phyloP scores from a whole-genome alignment of 1,140 invertebrate genomes.

The Pseudomyrmex cubaensis region DNA sequence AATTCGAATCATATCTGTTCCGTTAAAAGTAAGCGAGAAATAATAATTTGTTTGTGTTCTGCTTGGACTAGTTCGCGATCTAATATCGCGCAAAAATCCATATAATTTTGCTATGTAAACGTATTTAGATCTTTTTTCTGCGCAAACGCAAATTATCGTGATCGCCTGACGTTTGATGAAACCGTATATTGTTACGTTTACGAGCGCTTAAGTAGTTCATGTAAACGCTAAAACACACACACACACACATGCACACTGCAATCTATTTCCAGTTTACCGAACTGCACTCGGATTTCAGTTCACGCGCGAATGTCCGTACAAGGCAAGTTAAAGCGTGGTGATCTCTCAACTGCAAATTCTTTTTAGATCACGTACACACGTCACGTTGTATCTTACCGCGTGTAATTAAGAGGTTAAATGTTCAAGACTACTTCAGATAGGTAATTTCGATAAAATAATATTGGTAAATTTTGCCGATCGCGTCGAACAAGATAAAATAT shows the following conservation, averaged over 20 bases:
- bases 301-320: neutral
- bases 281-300: slow-evolving; percentile 8
- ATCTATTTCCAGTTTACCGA: slow-evolving; percentile 39
- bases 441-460: neutral
- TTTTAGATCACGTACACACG: too few species aligned
- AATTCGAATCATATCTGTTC: neutral
- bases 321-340: neutral
- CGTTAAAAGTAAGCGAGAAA: neutral
- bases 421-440: neutral
- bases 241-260: neutral
- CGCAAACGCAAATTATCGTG: too few species aligned
- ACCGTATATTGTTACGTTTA: slow-evolving; percentile 10
- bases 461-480: neutral
- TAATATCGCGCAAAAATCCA: too few species aligned
- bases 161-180: neutral
- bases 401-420: slow-evolving; percentile 2
- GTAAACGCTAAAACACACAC: neutral
- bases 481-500: slow-evolving; percentile 15
- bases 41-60: neutral
- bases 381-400: too few species aligned
- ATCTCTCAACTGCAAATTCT: neutral
- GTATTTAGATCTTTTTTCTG: neutral
- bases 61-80: too few species aligned
- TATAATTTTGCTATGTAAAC: neutral
- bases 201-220: neutral